Base-by-base conservation (phyloP, 2,888 invertebrate species). In the Trachelus troglodyta region DNA sequence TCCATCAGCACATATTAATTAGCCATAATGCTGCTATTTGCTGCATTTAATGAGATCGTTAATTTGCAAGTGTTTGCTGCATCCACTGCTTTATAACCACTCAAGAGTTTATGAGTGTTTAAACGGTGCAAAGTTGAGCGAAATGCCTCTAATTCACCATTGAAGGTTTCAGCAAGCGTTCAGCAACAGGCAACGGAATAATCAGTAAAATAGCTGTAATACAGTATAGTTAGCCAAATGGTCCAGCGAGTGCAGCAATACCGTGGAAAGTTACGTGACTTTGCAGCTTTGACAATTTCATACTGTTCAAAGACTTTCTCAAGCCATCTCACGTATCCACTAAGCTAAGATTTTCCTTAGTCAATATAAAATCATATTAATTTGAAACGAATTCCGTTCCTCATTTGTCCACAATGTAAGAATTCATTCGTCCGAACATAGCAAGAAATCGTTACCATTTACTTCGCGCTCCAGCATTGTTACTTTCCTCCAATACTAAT, bases 1-100 rank as follows among this genome's bases (percentile, higher is more conserved):
- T 56, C 2, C 56, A 56, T 23, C 1, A 1, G 1, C 23, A 56
- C 9, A 9, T 56, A 1, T 87, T 87, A 86, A 87, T 87, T 86
- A 86, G 83, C 82, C 83, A 83, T 87, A 84, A 85, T 79, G 74
- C 69, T 37, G 73, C 79, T 77, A 82, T 80, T 83, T 79, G 78
- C 77, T 75, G 74, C 75, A 71, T 81, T 85, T 84, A 82, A 87
- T 85, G 85, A 85, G 82, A 71, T 84, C 87, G 80, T 87, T 86
- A 85, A 86, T 84, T 84, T 77, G 79, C 80, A 81, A 83, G 80
- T 79, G 79, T 83, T 56, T 56, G 56, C 56, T 56, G 56, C 56
- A 56, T 56, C 56, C 56, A 23, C 81, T 73, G 12, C 68, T 79
- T 85, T 81, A 84, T 84, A 79, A 79, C 77, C 75, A 78, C 80